These are phyloP conservation scores for Centropristis striata DNA, from an alignment of 2,113 vertebrate genomes.

Conservation along the genomic window DNA sequence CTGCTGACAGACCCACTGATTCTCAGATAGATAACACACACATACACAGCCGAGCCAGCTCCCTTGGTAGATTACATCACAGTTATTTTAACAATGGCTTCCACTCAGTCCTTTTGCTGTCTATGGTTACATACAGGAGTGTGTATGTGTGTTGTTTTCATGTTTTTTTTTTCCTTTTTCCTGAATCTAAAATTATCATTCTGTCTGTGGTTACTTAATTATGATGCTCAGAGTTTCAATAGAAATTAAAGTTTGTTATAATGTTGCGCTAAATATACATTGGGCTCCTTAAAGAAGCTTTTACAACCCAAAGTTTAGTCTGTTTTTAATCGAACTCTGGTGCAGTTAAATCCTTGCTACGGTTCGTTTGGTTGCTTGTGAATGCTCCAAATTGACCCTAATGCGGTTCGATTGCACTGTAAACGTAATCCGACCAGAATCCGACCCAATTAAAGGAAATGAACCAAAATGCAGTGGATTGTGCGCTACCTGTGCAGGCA, in stretches of 20 bases:
- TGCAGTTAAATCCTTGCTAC: no score
- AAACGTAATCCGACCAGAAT: no score
- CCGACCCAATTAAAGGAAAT: no score
- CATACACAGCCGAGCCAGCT: conserved; percentile 55
- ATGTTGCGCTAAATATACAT: conserved; percentile 3
- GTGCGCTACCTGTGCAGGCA: no score
- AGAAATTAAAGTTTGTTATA: conserved; percentile 1
- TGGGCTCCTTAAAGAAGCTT: background rate
- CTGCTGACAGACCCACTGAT: conserved; percentile 77
- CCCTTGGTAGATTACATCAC: conserved; percentile 69
- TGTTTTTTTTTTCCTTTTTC: background rate
- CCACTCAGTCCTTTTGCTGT: conserved; percentile 52
- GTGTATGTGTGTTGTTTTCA: conserved; percentile 1
- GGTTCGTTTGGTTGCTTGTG: no score
- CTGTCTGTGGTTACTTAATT: background rate
- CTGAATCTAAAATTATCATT: conserved; percentile 1
- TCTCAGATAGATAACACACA: conserved; percentile 68
- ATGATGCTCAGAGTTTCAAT: conserved; percentile 6
- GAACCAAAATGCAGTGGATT: no score
- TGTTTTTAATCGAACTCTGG: no score
- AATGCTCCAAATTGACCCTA: no score
- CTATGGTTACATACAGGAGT: conserved; percentile 25
- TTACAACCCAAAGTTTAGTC: no score
- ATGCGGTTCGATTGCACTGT: no score
- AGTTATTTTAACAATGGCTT: conserved; percentile 70